Conservation (phyloP, 2,888 invertebrate genomes). For the Andrena minutula region DNA sequence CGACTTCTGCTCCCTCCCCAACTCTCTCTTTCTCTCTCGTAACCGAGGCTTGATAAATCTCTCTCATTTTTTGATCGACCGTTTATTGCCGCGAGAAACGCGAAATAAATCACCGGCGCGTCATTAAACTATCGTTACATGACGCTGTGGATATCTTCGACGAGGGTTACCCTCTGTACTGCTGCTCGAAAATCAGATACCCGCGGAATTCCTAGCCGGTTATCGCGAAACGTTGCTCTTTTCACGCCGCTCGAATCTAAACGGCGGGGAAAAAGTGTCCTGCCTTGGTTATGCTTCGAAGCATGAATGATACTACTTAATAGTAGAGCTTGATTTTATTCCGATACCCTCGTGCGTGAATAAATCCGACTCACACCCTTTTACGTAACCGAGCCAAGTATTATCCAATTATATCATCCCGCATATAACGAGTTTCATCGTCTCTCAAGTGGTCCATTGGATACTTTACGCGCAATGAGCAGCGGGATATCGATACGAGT, state of each 20-base stretch:
- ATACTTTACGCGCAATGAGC: neutral
- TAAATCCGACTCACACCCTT: neutral
- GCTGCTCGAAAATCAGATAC: constrained; percentile 58
- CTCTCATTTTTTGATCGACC: constrained; percentile 62
- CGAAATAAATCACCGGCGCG: constrained; percentile 61
- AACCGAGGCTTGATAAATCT: constrained; percentile 64
- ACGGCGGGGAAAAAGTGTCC: neutral
- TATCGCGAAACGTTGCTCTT: constrained; percentile 30
- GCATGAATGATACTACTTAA: constrained; percentile 18
- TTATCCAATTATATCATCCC: too few species aligned
- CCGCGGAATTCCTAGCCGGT: constrained; percentile 29
- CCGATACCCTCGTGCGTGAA: neutral
- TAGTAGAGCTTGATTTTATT: constrained; percentile 5
- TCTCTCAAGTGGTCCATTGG: neutral
- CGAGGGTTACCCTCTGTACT: constrained; percentile 9
- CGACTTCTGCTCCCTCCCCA: constrained; percentile 29
- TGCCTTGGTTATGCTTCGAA: constrained; percentile 2
- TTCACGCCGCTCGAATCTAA: constrained; percentile 13
- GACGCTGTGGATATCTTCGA: constrained; percentile 49
- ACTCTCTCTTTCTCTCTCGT: neutral
- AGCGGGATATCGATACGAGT: constrained; percentile 65
- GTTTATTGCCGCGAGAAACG: constrained; percentile 67
- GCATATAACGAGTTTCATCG: too few species aligned
- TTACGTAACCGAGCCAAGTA: too few species aligned
- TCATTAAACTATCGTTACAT: constrained; percentile 56